Base-by-base conservation (phyloP, 2,888 invertebrate genomes). In the Isotomurus palustris region DNA sequence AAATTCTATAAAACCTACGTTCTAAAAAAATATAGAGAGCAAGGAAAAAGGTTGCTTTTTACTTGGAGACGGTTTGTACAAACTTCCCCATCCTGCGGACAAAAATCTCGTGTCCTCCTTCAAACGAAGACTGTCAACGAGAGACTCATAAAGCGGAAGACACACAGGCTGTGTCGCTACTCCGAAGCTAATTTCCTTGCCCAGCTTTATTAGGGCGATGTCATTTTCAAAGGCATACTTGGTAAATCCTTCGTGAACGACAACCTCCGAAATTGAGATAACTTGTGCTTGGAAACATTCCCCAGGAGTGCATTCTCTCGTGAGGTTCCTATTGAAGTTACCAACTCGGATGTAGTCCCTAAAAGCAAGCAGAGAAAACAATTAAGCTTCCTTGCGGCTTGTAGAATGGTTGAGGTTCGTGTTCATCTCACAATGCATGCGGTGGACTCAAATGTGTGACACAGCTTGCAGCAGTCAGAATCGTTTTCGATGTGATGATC, bases 401-500 rank as follows among this genome's bases (percentile, higher is more conserved):
- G n/a, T n/a, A n/a, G n/a, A n/a, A n/a, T n/a, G n/a, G n/a, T n/a
- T 43, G 14, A 40, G 19, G 8, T 8, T 19, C 40, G 19, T 14
- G 19, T 8, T 22, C 4, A 28, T 17, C 55, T 44, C 53, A 64
- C 64, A 64, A 49, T n/a, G 57, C 56, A 36, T 27, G 62, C 8
- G 59, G 55, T 24, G 40, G 14, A 5, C 27, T 17, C 4, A 64
- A 86, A 74, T 93, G 91, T 58, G 88, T 81, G 1, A 93, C 92
- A 72, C 94, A 94, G 80, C 93, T 92, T 0, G 93, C 93, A 1
- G 93, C 92, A 0, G 93, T 92, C 3, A 94, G 72, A 71, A 90
- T 82, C 73, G 91, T 88, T 45, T 82, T 81, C 28, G 83, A 78
- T 14, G 86, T 85, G 44, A 94, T 84, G 40, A 94, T 77, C 0